These are phyloP conservation scores for Macrophya alboannulata DNA, from an alignment of 2,888 invertebrate genomes.

Conservation along the genomic window DNA sequence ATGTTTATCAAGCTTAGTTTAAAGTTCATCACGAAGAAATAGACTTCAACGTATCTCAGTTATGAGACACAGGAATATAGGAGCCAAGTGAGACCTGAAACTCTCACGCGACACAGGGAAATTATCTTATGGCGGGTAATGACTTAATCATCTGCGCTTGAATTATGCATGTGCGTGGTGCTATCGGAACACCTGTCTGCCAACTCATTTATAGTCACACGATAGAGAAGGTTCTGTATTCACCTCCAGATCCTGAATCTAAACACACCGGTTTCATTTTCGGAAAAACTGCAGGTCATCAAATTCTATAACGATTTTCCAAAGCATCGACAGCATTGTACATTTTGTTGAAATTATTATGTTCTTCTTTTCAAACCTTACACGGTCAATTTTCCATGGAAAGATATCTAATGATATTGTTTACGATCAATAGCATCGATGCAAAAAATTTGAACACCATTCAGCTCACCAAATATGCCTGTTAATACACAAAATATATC, in stretches of 20 bases:
- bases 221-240: neutral
- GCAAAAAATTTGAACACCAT: neutral
- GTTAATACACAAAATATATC: neutral
- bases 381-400: neutral
- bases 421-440: neutral
- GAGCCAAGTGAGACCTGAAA: neutral
- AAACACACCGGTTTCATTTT: neutral
- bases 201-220: neutral
- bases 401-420: neutral
- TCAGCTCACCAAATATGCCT: neutral
- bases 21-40: neutral
- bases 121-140: constrained; percentile 14
- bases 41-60: neutral
- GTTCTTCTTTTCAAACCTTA: neutral
- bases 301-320: neutral
- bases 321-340: neutral
- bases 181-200: neutral
- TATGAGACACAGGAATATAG: neutral
- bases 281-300: neutral
- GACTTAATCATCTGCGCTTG: neutral
- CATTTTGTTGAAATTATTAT: neutral
- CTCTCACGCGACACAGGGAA: neutral
- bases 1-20: neutral
- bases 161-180: constrained; percentile 1
- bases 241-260: neutral